Evolutionary conservation across 1,140 invertebrate genomes (phyloP).

Genomic region (Lepidurus arcticus): DNA sequence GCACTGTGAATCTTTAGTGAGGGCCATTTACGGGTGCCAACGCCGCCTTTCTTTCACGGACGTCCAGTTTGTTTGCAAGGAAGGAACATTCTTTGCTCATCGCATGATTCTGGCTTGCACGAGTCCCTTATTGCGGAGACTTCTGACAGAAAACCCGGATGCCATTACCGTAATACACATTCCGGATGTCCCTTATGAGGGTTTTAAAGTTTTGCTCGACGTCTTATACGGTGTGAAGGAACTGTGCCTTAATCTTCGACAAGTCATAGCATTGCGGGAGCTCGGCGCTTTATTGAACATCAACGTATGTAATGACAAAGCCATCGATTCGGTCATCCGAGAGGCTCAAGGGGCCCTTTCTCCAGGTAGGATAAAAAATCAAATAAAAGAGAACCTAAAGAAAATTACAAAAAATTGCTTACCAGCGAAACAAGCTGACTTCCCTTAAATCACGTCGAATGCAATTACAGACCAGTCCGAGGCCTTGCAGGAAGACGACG

Average conservation of each 20-base stretch:
- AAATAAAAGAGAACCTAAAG: background rate
- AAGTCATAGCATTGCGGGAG: conserved; percentile 32
- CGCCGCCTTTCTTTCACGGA: conserved; percentile 32
- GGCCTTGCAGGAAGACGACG: background rate
- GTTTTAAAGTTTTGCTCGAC: conserved; percentile 28
- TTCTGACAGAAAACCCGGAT: conserved; percentile 32
- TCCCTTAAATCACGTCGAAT: background rate
- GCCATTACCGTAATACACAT: conserved; percentile 32
- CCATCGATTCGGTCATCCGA: conserved; percentile 31
- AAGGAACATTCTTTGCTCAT: conserved; percentile 31
- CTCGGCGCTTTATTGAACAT: conserved; percentile 31
- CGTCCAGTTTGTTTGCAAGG: conserved; percentile 32
- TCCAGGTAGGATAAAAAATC: background rate
- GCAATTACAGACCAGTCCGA: background rate
- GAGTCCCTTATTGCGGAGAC: conserved; percentile 29
- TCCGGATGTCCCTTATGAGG: conserved; percentile 32
- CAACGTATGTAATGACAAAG: conserved; percentile 31
- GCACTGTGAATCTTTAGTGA: conserved; percentile 33
- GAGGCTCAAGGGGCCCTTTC: conserved; percentile 20
- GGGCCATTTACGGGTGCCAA: conserved; percentile 32
- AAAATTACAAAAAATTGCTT: background rate
- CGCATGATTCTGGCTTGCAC: conserved; percentile 30
- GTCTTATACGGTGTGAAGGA: conserved; percentile 32
- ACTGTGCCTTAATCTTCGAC: conserved; percentile 28
- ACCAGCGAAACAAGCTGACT: background rate